Base-by-base conservation (phyloP, 2,888 invertebrate genomes). In the Tineola bisselliella region DNA sequence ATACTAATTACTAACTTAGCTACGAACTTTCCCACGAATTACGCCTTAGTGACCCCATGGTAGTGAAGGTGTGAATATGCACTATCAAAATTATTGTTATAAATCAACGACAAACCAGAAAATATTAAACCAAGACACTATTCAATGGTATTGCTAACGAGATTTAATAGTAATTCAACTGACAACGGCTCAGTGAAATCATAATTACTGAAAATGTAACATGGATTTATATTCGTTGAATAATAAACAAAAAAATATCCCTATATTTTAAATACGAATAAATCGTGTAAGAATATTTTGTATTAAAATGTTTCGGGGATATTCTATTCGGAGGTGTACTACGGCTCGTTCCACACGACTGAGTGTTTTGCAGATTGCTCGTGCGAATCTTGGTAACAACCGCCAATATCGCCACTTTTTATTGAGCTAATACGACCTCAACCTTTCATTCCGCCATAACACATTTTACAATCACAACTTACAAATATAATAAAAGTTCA, bases 331-430 rank as follows among this genome's bases (percentile, higher is more conserved):
- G 10, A 15, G n/a, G 38, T 13, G 18, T 18, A 18, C 69, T 70
- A 69, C 69, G 69, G 71, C 62, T 66, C 62, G 76, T 79, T 78
- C 68, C 79, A 77, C 79, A 74, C 78, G 81, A 70, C 66, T 70
- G 76, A 68, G 63, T 67, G 63, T 66, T 63, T 64, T 62, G 65
- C 63, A 12, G 66, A 31, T 65, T 71, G 70, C 66, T 76, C 83
- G 82, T 82, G 81, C 82, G 77, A 68, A 65, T 65, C 67, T 65
- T 69, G 67, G 71, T 80, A 79, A 82, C 70, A 72, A 75, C 75
- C 79, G 72, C 77, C 81, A 82, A 83, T 81, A 82, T 77, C 72
- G 73, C 60, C 10, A 10, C 38, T 38, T 38, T 38, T 38, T 38
- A 38, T 38, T 3, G n/a, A 38, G 38, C 38, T 38, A 38, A 38